Conservation (phyloP, 2,888 invertebrate genomes). For the Polymixis lichenea region DNA sequence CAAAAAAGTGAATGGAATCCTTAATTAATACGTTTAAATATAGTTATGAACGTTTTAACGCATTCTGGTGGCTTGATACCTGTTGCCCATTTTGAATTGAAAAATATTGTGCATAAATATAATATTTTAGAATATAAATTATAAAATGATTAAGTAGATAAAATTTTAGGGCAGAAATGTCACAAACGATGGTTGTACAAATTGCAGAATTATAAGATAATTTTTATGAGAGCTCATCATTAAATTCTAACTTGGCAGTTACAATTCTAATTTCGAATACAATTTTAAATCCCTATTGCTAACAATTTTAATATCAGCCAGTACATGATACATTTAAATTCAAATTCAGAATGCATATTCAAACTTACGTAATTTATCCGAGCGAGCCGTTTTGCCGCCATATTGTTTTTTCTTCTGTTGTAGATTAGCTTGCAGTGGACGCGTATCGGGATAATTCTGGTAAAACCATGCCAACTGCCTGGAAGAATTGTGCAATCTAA, state of each 20-base stretch:
- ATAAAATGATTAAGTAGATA: not conserved
- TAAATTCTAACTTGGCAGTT: slow-evolving; percentile 21
- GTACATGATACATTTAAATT: slow-evolving; percentile 16
- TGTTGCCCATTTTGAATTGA: not conserved
- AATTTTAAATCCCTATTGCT: slow-evolving; percentile 10
- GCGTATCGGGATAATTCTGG: slow-evolving; percentile 91
- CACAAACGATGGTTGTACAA: not conserved
- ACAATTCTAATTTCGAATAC: slow-evolving; percentile 31
- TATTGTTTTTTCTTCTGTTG: slow-evolving; percentile 25
- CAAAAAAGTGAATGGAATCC: not conserved
- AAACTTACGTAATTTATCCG: slow-evolving; percentile 47
- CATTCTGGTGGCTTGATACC: not conserved
- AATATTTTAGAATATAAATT: not conserved
- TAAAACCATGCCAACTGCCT: slow-evolving; percentile 90
- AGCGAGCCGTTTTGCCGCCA: slow-evolving; percentile 23
- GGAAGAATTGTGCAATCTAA: slow-evolving; percentile 85
- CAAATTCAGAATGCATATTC: slow-evolving; percentile 44
- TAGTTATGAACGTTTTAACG: not conserved
- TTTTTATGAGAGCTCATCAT: slow-evolving; percentile 6
- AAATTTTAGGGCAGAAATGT: not conserved
- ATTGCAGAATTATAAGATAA: slow-evolving; percentile 1
- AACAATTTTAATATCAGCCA: slow-evolving; percentile 25
- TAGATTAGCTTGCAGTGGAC: slow-evolving; percentile 87
- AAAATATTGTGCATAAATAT: slow-evolving; percentile 8
- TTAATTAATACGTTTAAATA: not conserved